Evolutionary conservation across 2,113 vertebrate genomes (phyloP), one percentile per base, ranked within the genome.

Genomic region (Edolisoma coerulescens): DNA sequence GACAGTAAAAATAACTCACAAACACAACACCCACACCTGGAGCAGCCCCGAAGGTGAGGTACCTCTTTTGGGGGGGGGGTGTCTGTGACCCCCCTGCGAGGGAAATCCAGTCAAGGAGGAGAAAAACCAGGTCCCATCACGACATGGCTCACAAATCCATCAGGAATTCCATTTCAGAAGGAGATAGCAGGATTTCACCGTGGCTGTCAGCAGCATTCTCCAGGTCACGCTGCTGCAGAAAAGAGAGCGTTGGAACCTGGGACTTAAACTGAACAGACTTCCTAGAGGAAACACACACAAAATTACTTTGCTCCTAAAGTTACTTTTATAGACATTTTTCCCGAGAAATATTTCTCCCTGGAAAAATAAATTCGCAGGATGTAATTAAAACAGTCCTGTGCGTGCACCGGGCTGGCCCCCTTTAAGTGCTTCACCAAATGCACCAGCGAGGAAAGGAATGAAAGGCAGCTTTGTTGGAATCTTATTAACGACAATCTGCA

Each of bases 281-380:
- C 97, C 97, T 97, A 70, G 27, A 97, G 97, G 98, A 98, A 98
- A 97, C 94, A 91, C 91, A 52, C 87, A 86, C 93, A 68, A 84
- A 94, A 91, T 93, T 95, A 70, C 89, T 87, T 94, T 80, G 90
- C 95, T 78, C 88, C 97, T 91, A 70, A 93, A 74, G 81, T 86
- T 90, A 97, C 97, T 97, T 98, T 98, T 97, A 97, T 97, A 90
- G 96, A 94, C 74, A 10, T 60, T 59, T 96, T 97, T 90, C 95
- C 91, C 6, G 52, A 96, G 93, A 98, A 98, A 95, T 95, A 96
- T 94, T 97, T 96, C 96, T 97, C 97, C 73, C 96, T 94, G 97
- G 97, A 98, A 97, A 98, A 98, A 94, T 96, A 97, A 97, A 94
- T 96, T 97, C 96, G 87, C 96, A 97, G 97, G 97, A 98, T 87